Evolutionary conservation across 2,888 invertebrate genomes (phyloP), one percentile per base, ranked within the genome.

Genomic region (Macrophya alboannulata): DNA sequence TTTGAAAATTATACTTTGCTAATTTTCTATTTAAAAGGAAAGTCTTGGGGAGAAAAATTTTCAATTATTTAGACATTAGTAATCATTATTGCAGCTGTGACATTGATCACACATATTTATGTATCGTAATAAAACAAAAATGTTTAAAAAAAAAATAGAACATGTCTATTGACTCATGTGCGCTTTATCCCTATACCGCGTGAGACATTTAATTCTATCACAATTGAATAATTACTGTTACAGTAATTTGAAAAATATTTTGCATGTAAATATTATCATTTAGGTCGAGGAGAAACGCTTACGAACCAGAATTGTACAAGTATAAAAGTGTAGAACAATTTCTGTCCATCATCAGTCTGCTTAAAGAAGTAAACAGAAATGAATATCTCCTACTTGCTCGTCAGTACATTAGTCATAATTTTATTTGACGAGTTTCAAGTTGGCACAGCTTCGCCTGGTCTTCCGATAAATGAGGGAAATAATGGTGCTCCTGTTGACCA

Each of bases 331-430:
- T 15, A 17, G 17, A 5, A 51, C 17, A 6, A 5, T 17, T 5
- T 4, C 17, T 51, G 51, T 5, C 15, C 17, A 51, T 51, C 51
- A 51, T 51, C 17, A 51, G 51, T 51, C 17, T 51, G 17, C 5
- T 51, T 51, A 17, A 31, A 31, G 3, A 31, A 31, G 31, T 31
- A 31, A 31, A 31, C 31, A 6, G n/a, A 55, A 55, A 55, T 55
- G 55, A 17, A 55, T 17, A 55, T 55, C n/a, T n/a, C 55, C 6
- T 8, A n/a, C n/a, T 55, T 55, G 55, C n/a, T 55, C 55, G 55
- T 55, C 55, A 55, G 55, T 55, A 55, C 55, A n/a, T n/a, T 55
- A n/a, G 17, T 55, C n/a, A n/a, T 55, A 55, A 55, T 55, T 55
- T 55, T 55, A 55, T 8, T 55, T n/a, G n/a, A n/a, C 55, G 55